Evolutionary conservation across 1,140 invertebrate genomes (phyloP).

Genomic region (Temnothorax curvispinosus): DNA sequence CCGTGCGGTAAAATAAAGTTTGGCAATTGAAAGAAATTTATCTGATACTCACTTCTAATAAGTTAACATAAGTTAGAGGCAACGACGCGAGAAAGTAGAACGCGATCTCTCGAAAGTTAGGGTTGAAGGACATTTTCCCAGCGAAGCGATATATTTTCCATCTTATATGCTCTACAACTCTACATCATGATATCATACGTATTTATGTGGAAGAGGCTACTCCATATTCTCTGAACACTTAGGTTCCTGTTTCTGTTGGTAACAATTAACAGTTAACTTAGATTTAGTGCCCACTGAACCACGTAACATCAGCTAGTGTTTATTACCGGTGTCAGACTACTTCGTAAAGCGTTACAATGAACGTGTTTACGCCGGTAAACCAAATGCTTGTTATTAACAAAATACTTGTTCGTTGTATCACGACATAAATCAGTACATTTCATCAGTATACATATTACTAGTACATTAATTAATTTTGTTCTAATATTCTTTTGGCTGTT

Average conservation of each 20-base stretch:
- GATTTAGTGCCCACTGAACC: slow-evolving; percentile 14
- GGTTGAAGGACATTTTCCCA: not conserved
- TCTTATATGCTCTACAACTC: not conserved
- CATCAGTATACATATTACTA: not conserved
- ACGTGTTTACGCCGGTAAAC: not conserved
- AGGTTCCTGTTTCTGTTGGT: slow-evolving; percentile 1
- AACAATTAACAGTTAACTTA: slow-evolving; percentile 47
- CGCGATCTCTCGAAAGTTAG: not conserved
- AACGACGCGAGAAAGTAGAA: not conserved
- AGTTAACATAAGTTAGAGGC: not conserved
- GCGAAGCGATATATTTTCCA: not conserved
- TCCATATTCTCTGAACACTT: slow-evolving; percentile 18
- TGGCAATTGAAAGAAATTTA: slow-evolving; percentile 16
- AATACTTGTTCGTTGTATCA: slow-evolving; percentile 8
- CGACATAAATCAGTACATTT: not conserved
- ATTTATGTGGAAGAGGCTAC: not conserved
- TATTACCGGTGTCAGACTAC: slow-evolving; percentile 9
- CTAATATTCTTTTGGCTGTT: not conserved
- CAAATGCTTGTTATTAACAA: not conserved
- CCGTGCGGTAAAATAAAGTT: not conserved
- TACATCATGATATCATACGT: not conserved
- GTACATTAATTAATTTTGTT: not conserved
- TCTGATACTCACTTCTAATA: not conserved
- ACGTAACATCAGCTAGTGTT: slow-evolving; percentile 33
- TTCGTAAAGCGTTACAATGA: not conserved